Evolutionary conservation across 2,888 invertebrate genomes (phyloP), one percentile per base, ranked within the genome.

Genomic region (Brachypterus glaber): DNA sequence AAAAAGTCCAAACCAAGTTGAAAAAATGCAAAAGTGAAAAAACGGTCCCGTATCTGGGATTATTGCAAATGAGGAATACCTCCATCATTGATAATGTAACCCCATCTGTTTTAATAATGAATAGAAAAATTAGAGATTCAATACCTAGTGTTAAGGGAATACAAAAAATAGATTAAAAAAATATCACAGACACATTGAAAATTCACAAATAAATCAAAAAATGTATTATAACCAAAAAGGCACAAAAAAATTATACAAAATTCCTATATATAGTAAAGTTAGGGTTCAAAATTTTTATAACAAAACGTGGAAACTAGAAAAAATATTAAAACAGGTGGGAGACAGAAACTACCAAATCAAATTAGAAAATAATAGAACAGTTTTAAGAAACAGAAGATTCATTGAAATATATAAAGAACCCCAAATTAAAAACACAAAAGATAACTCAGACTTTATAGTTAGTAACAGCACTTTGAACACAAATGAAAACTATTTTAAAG

Each of bases 1-100:
- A n/a, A n/a, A n/a, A n/a, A n/a, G n/a, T n/a, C n/a, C n/a, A n/a
- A 30, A 35, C 27, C 7, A 35, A 30, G 14, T 5, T 35, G 5
- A 11, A 13, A 30, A 35, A 35, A 30, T 35, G 39, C n/a, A 25
- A 26, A 5, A 40, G 42, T 5, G 45, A 47, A 29, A 37, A 35
- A 30, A 41, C 31, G 30, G 47, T 49, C 21, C 31, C 35, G 7
- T 34, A 44, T 18, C 16, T 48, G 37, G 44, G 41, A 5, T 26
- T 50, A 12, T 37, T 49, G n/a, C 38, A 49, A 14, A 40, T 42
- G 1, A 34, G 45, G 17, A 49, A 45, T 25, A 44, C 42, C 14
- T 40, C 43, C n/a, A 33, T 42, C 12, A 30, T 24, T 31, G 27
- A 26, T 17, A 17, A 36, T 15, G 17, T 30, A n/a, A 24, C 38